Percentiles rank a stretch among this genome's conserved stretches.
Evolutionary conservation across 2,113 vertebrate species (phyloP).

Genomic region (Daboia siamensis): DNA sequence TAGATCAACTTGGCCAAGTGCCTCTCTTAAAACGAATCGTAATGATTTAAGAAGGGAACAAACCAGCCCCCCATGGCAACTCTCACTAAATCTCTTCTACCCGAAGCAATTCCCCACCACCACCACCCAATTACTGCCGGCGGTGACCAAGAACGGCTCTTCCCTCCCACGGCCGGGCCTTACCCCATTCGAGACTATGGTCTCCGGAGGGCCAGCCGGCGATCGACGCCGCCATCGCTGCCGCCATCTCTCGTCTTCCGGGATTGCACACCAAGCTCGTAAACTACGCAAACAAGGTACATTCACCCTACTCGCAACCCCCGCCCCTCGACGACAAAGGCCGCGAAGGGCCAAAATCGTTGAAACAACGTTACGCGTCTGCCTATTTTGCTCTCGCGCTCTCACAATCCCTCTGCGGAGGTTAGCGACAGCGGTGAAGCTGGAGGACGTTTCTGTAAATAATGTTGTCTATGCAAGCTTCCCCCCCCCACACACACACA

Average conservation of each 20-base stretch:
- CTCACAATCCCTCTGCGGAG: neutral
- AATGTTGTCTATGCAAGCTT: neutral
- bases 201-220: conserved; percentile 27
- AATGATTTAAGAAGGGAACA: neutral
- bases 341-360: rapidly evolving
- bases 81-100: neutral
- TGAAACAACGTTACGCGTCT: neutral
- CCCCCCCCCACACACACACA: too few relatives aligned
- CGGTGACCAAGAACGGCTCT: neutral
- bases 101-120: neutral
- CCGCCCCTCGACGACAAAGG: conserved; percentile 12
- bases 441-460: too few relatives aligned
- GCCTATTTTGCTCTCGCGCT: neutral
- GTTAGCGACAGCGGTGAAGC: neutral
- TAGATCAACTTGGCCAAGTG: neutral
- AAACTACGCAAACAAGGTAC: conserved; percentile 11
- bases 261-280: neutral
- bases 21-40: neutral
- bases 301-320: conserved; percentile 19
- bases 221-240: conserved; percentile 25
- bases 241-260: conserved; percentile 19
- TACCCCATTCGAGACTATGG: conserved; percentile 52
- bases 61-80: neutral
- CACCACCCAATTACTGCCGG: too few relatives aligned
- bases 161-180: neutral